These are phyloP conservation scores for Oophaga pumilio DNA, from an alignment of 2,113 vertebrate species.

Conservation along the genomic window DNA sequence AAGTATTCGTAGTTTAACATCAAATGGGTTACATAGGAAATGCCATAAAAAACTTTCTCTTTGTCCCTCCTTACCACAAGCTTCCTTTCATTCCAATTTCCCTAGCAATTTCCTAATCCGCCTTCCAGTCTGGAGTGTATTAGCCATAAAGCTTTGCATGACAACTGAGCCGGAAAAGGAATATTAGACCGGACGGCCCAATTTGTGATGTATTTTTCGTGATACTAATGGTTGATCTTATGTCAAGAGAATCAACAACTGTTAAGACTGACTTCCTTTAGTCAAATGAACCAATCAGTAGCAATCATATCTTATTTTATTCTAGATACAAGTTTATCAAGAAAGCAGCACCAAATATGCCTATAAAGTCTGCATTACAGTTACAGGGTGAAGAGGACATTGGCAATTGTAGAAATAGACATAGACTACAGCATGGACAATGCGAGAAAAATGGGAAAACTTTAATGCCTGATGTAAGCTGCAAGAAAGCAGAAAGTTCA, in stretches of 20 bases:
- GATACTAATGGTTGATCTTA: not conserved
- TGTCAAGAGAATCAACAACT: not conserved
- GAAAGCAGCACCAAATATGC: too few relatives aligned
- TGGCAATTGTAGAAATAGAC: too few relatives aligned
- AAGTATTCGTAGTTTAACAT: not conserved
- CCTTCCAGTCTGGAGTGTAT: constrained; percentile 68
- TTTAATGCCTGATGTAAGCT: too few relatives aligned
- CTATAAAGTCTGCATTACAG: too few relatives aligned
- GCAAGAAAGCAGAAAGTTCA: too few relatives aligned
- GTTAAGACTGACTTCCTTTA: not conserved
- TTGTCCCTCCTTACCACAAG: constrained; percentile 24
- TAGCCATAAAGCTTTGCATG: constrained; percentile 57
- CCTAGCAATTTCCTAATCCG: constrained; percentile 70
- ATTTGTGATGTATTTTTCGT: not conserved
- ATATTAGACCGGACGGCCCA: constrained; percentile 11
- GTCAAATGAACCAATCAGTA: too few relatives aligned
- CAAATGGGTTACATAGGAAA: constrained; percentile 15
- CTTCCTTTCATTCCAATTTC: constrained; percentile 64
- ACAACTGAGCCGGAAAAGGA: not conserved
- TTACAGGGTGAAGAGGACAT: too few relatives aligned
- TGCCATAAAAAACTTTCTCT: not conserved
- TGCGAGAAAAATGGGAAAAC: too few relatives aligned
- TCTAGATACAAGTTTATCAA: too few relatives aligned
- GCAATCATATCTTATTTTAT: too few relatives aligned
- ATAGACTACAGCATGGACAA: too few relatives aligned